Evolutionary conservation across 2,888 invertebrate species (phyloP).

Genomic region (Scaptomyza parva): DNA sequence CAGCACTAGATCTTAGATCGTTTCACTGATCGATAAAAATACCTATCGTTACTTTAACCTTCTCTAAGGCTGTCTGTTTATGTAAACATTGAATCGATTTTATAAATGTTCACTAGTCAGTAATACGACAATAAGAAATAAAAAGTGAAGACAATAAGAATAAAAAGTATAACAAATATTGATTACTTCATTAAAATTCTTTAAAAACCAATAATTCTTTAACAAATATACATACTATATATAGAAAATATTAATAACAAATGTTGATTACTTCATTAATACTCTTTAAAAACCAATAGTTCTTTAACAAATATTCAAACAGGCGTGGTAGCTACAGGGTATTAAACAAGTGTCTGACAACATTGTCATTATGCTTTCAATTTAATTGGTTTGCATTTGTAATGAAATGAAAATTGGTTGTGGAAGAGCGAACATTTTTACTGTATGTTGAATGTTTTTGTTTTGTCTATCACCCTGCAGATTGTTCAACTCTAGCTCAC

Average conservation of each 20-base stretch:
- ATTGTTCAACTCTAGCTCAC: constrained; percentile 6
- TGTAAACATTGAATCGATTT: neutral
- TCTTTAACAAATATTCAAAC: too few species aligned
- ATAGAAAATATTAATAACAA: too few species aligned
- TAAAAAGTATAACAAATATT: too few species aligned
- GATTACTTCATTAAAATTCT: too few species aligned
- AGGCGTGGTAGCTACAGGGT: too few species aligned
- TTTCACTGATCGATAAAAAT: neutral
- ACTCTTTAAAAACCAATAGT: too few species aligned
- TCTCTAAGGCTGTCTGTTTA: too few species aligned
- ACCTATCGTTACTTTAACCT: neutral
- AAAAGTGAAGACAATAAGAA: neutral
- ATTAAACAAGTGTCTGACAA: constrained; percentile 29
- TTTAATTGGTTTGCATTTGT: constrained; percentile 64
- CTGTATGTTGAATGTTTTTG: constrained; percentile 11
- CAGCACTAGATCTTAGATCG: neutral
- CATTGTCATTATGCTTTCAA: constrained; percentile 50
- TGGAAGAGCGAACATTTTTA: constrained; percentile 28
- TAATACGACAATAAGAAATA: neutral
- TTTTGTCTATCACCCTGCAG: constrained; percentile 13
- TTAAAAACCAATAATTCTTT: too few species aligned
- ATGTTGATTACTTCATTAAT: too few species aligned
- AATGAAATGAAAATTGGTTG: constrained; percentile 39
- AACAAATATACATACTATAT: too few species aligned
- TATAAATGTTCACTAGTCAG: neutral